phyloP scores from a whole-genome alignment of 1,140 invertebrate species.

The Saxidomus purpurata region DNA sequence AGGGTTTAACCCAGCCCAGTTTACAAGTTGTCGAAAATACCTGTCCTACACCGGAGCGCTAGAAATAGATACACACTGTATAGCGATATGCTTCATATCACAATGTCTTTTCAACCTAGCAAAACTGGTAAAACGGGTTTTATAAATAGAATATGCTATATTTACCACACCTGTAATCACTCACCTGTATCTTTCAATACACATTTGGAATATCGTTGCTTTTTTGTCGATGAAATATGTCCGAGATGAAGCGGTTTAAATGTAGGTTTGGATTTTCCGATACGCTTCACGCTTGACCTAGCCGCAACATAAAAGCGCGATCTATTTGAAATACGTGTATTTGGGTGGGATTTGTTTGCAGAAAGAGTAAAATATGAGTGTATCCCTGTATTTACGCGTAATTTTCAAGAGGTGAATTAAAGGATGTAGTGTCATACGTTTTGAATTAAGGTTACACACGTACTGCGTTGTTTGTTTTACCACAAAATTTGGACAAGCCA shows the following conservation, averaged over 20 bases:
- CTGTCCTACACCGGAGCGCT: slow-evolving; percentile 37
- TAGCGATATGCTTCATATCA: slow-evolving; percentile 1
- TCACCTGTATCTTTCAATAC: slow-evolving; percentile 28
- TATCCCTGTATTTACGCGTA: too few species aligned
- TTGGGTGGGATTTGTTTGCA: too few species aligned
- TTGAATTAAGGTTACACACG: too few species aligned
- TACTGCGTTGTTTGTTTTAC: too few species aligned
- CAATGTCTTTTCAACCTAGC: slow-evolving; percentile 49
- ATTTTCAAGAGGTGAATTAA: too few species aligned
- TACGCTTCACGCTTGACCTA: neutral
- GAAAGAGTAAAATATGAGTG: too few species aligned
- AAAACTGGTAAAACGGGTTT: slow-evolving; percentile 62
- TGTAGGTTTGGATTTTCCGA: neutral
- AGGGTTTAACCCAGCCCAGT: slow-evolving; percentile 48
- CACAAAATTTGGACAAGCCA: too few species aligned
- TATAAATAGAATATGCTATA: slow-evolving; percentile 53
- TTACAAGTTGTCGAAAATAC: slow-evolving; percentile 58
- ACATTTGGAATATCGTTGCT: slow-evolving; percentile 6
- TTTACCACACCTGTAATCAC: slow-evolving; percentile 29
- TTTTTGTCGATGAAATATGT: neutral
- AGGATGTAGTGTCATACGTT: too few species aligned
- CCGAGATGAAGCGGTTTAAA: neutral
- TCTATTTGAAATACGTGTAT: too few species aligned
- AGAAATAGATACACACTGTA: slow-evolving; percentile 14
- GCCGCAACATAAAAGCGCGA: slow-evolving; percentile 2